Conservation (phyloP, 2,888 invertebrate species). For the Scaptomyza parva region DNA sequence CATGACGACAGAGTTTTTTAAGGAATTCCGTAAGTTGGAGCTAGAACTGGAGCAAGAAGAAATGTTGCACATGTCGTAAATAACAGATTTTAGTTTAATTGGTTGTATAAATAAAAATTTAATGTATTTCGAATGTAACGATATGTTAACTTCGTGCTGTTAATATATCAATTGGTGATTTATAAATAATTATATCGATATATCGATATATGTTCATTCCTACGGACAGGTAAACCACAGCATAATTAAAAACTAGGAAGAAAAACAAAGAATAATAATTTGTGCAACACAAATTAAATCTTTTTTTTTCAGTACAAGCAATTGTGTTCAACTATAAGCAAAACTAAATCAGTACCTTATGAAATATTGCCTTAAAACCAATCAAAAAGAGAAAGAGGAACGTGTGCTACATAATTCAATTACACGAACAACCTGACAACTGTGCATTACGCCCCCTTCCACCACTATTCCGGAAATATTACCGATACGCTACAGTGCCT, state of each 20-base stretch:
- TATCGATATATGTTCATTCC: constrained; percentile 40
- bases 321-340: constrained; percentile 5
- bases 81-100: constrained; percentile 7
- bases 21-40: constrained; percentile 50
- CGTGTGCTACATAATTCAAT: constrained; percentile 49
- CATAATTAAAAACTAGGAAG: constrained; percentile 49
- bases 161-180: constrained; percentile 14
- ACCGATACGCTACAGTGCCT: constrained; percentile 47
- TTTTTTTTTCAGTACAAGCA: constrained; percentile 8
- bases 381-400: constrained; percentile 1
- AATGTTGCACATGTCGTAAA: constrained; percentile 24
- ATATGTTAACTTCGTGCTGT: constrained; percentile 16
- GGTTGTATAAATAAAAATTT: constrained; percentile 41
- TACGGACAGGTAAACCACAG: constrained; percentile 40
- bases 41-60: constrained; percentile 55
- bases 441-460: constrained; percentile 33
- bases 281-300: constrained; percentile 7
- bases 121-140: constrained; percentile 15
- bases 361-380: constrained; percentile 3
- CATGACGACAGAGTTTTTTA: constrained; percentile 76
- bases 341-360: background rate
- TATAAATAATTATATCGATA: constrained; percentile 7
- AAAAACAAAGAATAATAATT: constrained; percentile 36
- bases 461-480: constrained; percentile 26
- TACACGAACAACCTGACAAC: constrained; percentile 54